Conservation (phyloP, 2,113 vertebrate species). For the Limnothrissa miodon region DNA sequence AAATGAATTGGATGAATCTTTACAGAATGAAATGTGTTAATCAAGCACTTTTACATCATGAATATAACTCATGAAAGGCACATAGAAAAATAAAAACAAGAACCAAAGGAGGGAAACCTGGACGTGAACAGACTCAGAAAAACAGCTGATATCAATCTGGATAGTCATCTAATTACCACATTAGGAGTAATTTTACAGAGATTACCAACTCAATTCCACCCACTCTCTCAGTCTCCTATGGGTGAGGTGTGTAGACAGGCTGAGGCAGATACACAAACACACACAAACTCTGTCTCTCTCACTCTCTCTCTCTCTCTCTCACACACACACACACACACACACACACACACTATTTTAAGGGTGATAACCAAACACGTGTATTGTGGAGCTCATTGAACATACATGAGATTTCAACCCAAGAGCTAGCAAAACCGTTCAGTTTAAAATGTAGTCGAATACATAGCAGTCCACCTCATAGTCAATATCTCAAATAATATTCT, state of each 20-base stretch:
- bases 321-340: slow-evolving; percentile 14
- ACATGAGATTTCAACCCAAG: no score
- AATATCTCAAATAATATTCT: no score
- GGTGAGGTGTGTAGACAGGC: slow-evolving; percentile 11
- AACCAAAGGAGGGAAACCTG: not conserved
- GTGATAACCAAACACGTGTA: not conserved
- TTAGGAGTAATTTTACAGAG: slow-evolving; percentile 21
- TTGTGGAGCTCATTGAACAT: no score
- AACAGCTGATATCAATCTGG: not conserved
- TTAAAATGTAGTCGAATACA: no score
- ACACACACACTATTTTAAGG: not conserved
- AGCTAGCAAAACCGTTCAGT: no score
- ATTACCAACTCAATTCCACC: slow-evolving; percentile 19
- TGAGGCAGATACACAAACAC: not conserved
- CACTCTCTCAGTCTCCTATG: slow-evolving; percentile 34
- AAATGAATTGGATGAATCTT: not conserved
- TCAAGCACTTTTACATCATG: not conserved
- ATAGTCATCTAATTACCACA: slow-evolving; percentile 23
- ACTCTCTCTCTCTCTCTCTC: not conserved
- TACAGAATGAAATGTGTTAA: not conserved
- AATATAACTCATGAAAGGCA: not conserved
- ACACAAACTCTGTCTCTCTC: not conserved
- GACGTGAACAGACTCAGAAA: not conserved
- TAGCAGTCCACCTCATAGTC: no score
- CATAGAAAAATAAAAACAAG: not conserved